A percentile compares a stretch with the other conserved stretches of the same genome.
Conservation (phyloP, 2,113 vertebrate species). For the Phaethon lepturus region DNA sequence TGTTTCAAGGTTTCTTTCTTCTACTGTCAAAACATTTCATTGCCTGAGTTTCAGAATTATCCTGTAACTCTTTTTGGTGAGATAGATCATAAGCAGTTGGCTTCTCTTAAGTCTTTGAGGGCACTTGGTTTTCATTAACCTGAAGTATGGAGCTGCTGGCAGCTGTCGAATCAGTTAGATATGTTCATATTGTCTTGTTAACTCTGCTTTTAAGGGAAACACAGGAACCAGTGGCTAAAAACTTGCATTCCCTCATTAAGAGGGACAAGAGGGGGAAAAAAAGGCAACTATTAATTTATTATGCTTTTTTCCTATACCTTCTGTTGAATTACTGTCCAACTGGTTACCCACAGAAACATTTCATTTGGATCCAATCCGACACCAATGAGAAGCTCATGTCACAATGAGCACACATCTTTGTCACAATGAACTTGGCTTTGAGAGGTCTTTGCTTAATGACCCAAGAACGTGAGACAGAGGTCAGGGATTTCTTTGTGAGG, state of each 20-base stretch:
- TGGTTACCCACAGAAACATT: background rate
- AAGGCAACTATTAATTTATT: background rate
- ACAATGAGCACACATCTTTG: background rate
- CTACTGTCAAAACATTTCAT: slow-evolving; percentile 56
- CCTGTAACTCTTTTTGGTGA: slow-evolving; percentile 32
- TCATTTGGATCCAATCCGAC: background rate
- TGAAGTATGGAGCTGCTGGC: background rate
- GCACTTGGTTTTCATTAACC: slow-evolving; percentile 62
- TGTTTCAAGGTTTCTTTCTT: slow-evolving; percentile 35
- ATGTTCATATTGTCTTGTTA: background rate
- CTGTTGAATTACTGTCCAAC: background rate
- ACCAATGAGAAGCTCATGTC: background rate
- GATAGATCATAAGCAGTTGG: background rate
- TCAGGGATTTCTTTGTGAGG: background rate
- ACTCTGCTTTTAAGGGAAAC: slow-evolving; percentile 10
- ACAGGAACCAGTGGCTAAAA: background rate
- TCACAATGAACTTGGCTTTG: background rate
- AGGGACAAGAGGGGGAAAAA: background rate
- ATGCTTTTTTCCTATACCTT: background rate
- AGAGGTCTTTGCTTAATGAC: background rate
- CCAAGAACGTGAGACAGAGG: background rate
- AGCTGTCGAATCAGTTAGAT: slow-evolving; percentile 11
- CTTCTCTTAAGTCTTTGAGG: slow-evolving; percentile 43
- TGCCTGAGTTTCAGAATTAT: slow-evolving; percentile 17
- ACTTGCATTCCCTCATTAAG: background rate